These are phyloP conservation scores for Cyprinodon tularosa DNA, from an alignment of 2,113 vertebrate genomes.

Conservation along the genomic window DNA sequence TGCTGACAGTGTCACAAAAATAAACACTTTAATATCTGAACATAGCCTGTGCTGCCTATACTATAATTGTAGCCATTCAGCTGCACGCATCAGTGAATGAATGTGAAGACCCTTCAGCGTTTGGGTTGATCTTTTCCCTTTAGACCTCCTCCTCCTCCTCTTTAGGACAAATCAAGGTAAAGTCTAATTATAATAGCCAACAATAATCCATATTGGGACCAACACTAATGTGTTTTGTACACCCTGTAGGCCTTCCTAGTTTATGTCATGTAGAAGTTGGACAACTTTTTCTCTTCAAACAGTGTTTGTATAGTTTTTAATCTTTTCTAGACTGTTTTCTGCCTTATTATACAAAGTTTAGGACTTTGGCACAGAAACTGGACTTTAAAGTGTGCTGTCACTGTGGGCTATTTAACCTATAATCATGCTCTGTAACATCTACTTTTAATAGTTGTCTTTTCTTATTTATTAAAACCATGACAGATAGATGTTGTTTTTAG, in stretches of 20 bases:
- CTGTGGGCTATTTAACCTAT: constrained; percentile 33
- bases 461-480: constrained; percentile 26
- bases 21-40: constrained; percentile 12
- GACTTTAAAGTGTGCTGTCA: constrained; percentile 54
- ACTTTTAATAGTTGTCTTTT: constrained; percentile 34
- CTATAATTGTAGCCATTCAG: constrained; percentile 71
- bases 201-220: constrained; percentile 65
- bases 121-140: constrained; percentile 41
- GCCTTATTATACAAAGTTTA: constrained; percentile 67
- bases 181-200: constrained; percentile 61
- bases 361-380: constrained; percentile 67
- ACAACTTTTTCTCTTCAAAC: constrained; percentile 68
- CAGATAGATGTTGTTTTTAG: constrained; percentile 55
- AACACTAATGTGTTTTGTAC: constrained; percentile 77
- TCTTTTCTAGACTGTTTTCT: constrained; percentile 68
- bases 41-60: constrained; percentile 72
- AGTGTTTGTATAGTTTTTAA: constrained; percentile 83
- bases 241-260: constrained; percentile 64
- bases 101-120: constrained; percentile 28
- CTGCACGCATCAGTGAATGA: constrained; percentile 37
- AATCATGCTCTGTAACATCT: constrained; percentile 33
- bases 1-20: background rate
- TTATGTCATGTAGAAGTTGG: constrained; percentile 59
- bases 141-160: constrained; percentile 43
- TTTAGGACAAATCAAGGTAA: constrained; percentile 61